phyloP scores from a whole-genome alignment of 2,888 invertebrate species.

The Hofmannophila pseudospretella region DNA sequence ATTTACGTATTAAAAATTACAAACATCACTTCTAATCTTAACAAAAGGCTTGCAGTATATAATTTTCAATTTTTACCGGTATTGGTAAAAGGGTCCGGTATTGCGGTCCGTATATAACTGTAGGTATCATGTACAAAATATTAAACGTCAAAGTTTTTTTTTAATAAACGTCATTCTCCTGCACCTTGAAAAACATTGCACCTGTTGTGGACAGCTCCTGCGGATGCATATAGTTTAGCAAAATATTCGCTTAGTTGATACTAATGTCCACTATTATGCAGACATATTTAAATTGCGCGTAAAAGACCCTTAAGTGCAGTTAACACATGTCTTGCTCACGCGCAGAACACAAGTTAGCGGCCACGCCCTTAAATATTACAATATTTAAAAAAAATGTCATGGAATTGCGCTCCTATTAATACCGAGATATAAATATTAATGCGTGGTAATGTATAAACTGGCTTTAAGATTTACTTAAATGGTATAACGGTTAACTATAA shows the following conservation, averaged over 20 bases:
- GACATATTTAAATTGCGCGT: constrained; percentile 39
- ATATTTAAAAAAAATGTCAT: constrained; percentile 13
- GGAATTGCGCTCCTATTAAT: constrained; percentile 21
- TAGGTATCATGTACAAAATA: no score
- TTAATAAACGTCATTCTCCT: no score
- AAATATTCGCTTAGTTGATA: constrained; percentile 12
- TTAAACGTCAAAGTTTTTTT: no score
- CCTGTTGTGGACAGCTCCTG: constrained; percentile 1
- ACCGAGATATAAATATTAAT: constrained; percentile 25
- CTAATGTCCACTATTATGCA: constrained; percentile 28
- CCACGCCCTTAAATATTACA: no score
- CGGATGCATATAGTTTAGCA: constrained; percentile 6
- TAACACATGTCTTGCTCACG: constrained; percentile 22
- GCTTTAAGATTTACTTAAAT: constrained; percentile 7
- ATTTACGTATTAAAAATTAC: no score
- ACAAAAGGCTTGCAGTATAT: no score
- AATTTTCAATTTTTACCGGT: no score
- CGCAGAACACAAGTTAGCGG: constrained; percentile 18
- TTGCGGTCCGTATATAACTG: no score
- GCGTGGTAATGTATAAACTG: constrained; percentile 19
- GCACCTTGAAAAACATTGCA: background rate
- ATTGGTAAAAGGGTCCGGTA: no score
- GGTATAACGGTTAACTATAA: background rate
- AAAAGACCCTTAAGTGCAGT: constrained; percentile 21
- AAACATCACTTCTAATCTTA: no score